Conservation (phyloP, 2,113 vertebrate species). For the Zeus faber region DNA sequence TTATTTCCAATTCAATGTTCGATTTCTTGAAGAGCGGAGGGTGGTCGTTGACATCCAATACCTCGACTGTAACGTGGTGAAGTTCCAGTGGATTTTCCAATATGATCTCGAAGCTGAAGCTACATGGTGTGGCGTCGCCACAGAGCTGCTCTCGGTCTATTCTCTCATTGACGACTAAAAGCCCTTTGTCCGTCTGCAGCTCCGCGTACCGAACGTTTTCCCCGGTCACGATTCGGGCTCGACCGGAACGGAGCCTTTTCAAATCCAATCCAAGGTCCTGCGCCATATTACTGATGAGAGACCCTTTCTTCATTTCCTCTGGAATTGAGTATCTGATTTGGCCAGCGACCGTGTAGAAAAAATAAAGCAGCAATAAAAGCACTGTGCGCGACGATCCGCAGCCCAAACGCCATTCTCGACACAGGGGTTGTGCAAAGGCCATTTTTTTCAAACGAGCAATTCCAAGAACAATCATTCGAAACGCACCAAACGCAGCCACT, state of each 20-base stretch:
- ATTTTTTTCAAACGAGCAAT: too few relatives aligned
- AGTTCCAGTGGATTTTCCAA: conserved; percentile 61
- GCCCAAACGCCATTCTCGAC: too few relatives aligned
- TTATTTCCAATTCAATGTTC: conserved; percentile 53
- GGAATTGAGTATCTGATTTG: conserved; percentile 74
- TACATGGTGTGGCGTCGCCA: conserved; percentile 59
- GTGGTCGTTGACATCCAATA: conserved; percentile 66
- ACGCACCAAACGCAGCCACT: too few relatives aligned
- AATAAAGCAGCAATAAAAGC: conserved; percentile 18
- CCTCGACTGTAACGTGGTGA: conserved; percentile 57
- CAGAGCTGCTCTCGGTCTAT: conserved; percentile 76
- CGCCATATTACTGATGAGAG: conserved; percentile 66
- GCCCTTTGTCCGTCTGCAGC: conserved; percentile 59
- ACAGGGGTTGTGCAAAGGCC: too few relatives aligned
- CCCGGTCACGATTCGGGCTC: conserved; percentile 66
- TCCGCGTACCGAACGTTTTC: conserved; percentile 67
- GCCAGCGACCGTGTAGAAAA: conserved; percentile 15
- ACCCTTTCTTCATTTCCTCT: conserved; percentile 73
- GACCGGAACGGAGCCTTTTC: conserved; percentile 53
- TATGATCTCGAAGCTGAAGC: conserved; percentile 67
- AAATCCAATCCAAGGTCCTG: conserved; percentile 69
- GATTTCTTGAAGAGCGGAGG: conserved; percentile 40
- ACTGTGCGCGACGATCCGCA: conserved; percentile 58
- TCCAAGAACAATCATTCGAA: too few relatives aligned
- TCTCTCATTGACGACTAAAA: conserved; percentile 52